Conservation (phyloP, 1,140 invertebrate species). For the Pomacea maculata region DNA sequence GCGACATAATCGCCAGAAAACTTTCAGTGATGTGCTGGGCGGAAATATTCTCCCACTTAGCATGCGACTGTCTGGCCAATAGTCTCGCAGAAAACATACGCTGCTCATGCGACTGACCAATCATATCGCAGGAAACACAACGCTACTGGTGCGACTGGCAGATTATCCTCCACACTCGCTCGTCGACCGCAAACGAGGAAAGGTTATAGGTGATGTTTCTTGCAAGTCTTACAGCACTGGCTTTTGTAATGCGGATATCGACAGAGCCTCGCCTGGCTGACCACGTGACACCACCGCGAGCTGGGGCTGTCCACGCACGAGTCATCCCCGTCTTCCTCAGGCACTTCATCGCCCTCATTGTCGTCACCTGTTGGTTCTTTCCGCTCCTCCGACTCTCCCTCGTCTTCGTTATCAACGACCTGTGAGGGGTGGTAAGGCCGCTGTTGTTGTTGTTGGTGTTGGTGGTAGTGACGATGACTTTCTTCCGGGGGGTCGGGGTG, state of each 20-base stretch:
- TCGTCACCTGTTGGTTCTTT: not conserved
- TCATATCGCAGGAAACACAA: too few species aligned
- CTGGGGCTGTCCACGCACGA: slow-evolving; percentile 73
- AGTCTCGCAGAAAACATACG: too few species aligned
- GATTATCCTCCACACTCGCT: too few species aligned
- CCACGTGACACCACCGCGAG: slow-evolving; percentile 45
- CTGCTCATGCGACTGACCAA: too few species aligned
- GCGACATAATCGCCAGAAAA: too few species aligned
- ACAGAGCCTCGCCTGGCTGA: slow-evolving; percentile 57
- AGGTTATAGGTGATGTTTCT: slow-evolving; percentile 24
- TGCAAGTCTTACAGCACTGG: slow-evolving; percentile 56
- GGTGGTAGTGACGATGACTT: slow-evolving; percentile 1
- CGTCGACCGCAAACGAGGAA: too few species aligned
- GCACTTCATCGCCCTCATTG: not conserved
- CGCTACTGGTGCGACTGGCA: too few species aligned
- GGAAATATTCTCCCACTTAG: too few species aligned
- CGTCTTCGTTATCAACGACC: not conserved
- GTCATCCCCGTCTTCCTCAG: slow-evolving; percentile 19
- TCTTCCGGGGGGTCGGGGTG: not conserved
- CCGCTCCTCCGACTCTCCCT: not conserved
- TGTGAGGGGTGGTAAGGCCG: too few species aligned
- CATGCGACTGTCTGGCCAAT: too few species aligned
- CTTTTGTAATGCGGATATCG: slow-evolving; percentile 51
- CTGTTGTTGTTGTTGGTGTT: not conserved
- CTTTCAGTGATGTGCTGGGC: too few species aligned